phyloP scores from a whole-genome alignment of 92 coral and sea anemone genomes.

The Muricea muricata region DNA sequence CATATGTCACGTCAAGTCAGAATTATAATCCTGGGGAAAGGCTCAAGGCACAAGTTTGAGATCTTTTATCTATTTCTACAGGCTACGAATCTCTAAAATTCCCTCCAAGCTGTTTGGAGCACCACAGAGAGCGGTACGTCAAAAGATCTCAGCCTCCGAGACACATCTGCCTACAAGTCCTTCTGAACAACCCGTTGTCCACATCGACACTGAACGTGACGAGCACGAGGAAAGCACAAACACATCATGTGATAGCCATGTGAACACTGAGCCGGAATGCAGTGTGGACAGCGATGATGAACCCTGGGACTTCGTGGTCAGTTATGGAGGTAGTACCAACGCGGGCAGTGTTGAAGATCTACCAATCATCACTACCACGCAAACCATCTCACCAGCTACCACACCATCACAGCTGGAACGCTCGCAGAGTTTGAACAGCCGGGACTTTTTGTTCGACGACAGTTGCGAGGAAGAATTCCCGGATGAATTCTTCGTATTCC shows the following conservation, averaged over 20 bases:
- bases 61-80: no score
- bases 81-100: no score
- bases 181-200: not conserved
- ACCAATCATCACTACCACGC: not conserved
- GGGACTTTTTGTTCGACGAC: not conserved
- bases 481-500: not conserved
- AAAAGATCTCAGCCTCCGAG: not conserved
- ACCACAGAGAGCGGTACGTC: not conserved
- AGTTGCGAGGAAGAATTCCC: not conserved
- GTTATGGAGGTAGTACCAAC: not conserved
- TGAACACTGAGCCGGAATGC: no score
- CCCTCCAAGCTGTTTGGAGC: not conserved
- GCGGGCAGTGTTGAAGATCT: not conserved
- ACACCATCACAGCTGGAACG: not conserved
- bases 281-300: not conserved
- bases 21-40: not conserved
- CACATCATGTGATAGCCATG: no score
- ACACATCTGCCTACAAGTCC: not conserved
- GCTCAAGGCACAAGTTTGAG: not conserved
- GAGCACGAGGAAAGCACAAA: no score
- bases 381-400: not conserved
- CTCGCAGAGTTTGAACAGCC: not conserved
- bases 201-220: not conserved
- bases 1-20: not conserved
- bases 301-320: not conserved